A percentile compares a stretch with the other conserved stretches of the same genome.
These are phyloP conservation scores for Halcyon badia DNA, from an alignment of 2,797 vertebrate genomes.

Conservation along the genomic window DNA sequence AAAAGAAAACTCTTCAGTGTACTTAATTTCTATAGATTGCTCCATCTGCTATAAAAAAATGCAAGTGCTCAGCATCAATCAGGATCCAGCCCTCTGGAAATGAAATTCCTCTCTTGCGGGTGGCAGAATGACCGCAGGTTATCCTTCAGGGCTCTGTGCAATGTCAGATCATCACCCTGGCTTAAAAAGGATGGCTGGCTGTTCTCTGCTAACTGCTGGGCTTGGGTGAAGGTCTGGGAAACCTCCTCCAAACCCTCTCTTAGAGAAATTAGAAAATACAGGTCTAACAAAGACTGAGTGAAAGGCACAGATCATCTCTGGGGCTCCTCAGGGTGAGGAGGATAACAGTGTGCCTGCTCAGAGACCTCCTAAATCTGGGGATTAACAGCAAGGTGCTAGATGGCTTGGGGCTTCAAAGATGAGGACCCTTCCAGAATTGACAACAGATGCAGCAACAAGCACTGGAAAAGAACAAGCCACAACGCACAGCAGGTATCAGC, in stretches of 20 bases:
- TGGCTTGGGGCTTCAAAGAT: not conserved
- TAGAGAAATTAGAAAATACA: not conserved
- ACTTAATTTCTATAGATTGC: not conserved
- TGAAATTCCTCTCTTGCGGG: not conserved
- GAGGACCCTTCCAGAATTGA: not conserved
- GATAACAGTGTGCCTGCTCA: accelerated
- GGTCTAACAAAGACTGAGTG: accelerated
- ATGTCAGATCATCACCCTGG: not conserved
- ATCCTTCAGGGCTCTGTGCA: not conserved
- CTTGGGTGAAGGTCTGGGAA: not conserved
- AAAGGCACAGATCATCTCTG: not conserved
- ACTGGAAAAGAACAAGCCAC: not conserved
- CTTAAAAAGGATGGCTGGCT: not conserved
- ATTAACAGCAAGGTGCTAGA: not conserved
- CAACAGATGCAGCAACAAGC: not conserved
- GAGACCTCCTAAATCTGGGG: not conserved
- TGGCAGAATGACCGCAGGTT: not conserved
- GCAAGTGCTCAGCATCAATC: not conserved
- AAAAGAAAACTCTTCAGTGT: conserved; percentile 36
- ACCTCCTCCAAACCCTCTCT: not conserved
- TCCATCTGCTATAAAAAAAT: not conserved
- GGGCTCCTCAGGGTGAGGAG: not conserved
- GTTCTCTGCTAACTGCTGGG: not conserved
- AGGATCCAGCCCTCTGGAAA: not conserved
- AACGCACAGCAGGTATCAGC: not conserved